Conservation (phyloP, 2,888 invertebrate species). For the Nycteola revayana region DNA sequence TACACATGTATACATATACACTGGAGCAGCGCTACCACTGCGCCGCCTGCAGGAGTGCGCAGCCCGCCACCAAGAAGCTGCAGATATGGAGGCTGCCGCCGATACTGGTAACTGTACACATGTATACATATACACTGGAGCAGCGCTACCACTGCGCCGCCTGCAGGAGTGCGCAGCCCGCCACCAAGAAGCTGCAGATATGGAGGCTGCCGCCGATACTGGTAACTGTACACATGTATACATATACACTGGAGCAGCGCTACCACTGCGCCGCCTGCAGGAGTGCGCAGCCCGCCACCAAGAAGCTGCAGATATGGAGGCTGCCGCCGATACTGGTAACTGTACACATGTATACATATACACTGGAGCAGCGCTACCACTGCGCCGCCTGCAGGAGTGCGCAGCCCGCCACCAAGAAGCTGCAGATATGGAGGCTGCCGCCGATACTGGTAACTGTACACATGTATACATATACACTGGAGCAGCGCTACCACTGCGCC, state of each 20-base stretch:
- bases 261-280: too few species aligned
- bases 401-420: too few species aligned
- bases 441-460: background rate
- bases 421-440: too few species aligned
- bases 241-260: too few species aligned
- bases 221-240: constrained; percentile 13
- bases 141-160: constrained; percentile 92
- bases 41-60: constrained; percentile 90
- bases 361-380: too few species aligned
- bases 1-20: constrained; percentile 87
- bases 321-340: too few species aligned
- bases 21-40: constrained; percentile 94
- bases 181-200: constrained; percentile 94
- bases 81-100: constrained; percentile 96
- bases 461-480: background rate
- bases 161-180: constrained; percentile 91
- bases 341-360: background rate
- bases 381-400: too few species aligned
- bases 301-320: too few species aligned
- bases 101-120: constrained; percentile 78
- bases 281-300: too few species aligned
- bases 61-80: constrained; percentile 93
- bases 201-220: constrained; percentile 95
- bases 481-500: too few species aligned
- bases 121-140: constrained; percentile 91